Evolutionary conservation across 1,140 invertebrate species (phyloP).

Genomic region (Solenopsis fugax): DNA sequence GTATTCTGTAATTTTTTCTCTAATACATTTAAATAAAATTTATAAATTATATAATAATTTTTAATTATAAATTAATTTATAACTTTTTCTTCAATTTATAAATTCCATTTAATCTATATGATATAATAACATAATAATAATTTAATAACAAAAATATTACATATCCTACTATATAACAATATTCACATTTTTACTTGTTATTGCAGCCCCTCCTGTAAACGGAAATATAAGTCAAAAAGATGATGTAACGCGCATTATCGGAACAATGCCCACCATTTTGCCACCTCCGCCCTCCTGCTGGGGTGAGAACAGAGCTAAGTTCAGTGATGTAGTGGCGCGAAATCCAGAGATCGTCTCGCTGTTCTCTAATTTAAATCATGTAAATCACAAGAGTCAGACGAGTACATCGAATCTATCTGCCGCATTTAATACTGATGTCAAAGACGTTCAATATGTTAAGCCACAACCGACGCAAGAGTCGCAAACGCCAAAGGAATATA

Average conservation of each 20-base stretch:
- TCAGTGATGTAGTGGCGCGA: conserved; percentile 88
- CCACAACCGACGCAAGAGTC: conserved; percentile 70
- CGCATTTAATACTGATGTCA: conserved; percentile 69
- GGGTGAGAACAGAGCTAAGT: conserved; percentile 87
- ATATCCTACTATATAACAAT: neutral
- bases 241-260: conserved; percentile 69
- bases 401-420: conserved; percentile 61
- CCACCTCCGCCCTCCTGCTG: conserved; percentile 84
- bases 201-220: conserved; percentile 71
- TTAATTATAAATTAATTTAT: too few species aligned
- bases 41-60: too few species aligned
- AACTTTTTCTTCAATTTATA: too few species aligned
- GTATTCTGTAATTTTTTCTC: too few species aligned
- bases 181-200: neutral
- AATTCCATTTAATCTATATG: too few species aligned
- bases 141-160: too few species aligned
- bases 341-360: conserved; percentile 80
- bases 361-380: conserved; percentile 73
- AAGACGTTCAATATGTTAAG: conserved; percentile 72
- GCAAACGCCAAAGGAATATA: conserved; percentile 71
- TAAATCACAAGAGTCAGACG: conserved; percentile 67
- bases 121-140: too few species aligned
- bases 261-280: conserved; percentile 62
- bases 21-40: too few species aligned
- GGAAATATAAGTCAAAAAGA: conserved; percentile 75